Percentiles rank a stretch among this genome's conserved stretches.
Evolutionary conservation across 2,113 vertebrate species (phyloP).

Genomic region (Psettodes erumei): DNA sequence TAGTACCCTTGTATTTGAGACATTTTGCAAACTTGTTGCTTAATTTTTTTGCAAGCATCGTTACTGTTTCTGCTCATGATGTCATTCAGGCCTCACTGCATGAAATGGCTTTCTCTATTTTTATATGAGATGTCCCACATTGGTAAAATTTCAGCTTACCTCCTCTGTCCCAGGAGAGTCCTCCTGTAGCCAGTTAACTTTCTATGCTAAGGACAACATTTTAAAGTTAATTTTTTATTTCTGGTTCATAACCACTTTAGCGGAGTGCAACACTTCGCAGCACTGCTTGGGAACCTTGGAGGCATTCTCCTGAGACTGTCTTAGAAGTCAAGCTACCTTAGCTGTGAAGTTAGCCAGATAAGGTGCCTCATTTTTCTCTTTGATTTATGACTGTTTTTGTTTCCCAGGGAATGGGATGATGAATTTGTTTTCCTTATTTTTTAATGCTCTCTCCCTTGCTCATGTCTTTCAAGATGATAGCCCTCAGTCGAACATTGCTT

Average conservation of each 20-base stretch:
- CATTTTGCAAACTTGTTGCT: not conserved
- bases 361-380: slow-evolving; percentile 80
- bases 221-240: slow-evolving; percentile 73
- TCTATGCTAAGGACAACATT: slow-evolving; percentile 39
- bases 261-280: slow-evolving; percentile 46
- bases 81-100: not conserved
- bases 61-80: too few species aligned
- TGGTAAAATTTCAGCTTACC: slow-evolving; percentile 29
- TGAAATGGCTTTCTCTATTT: slow-evolving; percentile 43
- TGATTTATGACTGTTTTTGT: slow-evolving; percentile 83
- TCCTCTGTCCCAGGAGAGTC: slow-evolving; percentile 34
- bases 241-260: slow-evolving; percentile 62
- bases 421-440: slow-evolving; percentile 76
- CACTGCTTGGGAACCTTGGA: slow-evolving; percentile 58
- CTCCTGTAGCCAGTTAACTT: slow-evolving; percentile 47
- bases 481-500: slow-evolving; percentile 28
- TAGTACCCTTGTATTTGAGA: too few species aligned
- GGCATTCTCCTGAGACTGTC: slow-evolving; percentile 69
- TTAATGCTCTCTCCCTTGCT: slow-evolving; percentile 49
- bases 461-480: slow-evolving; percentile 48
- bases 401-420: slow-evolving; percentile 76
- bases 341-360: slow-evolving; percentile 83
- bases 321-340: slow-evolving; percentile 81
- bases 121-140: slow-evolving; percentile 42
- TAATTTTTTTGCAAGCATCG: too few species aligned